Evolutionary conservation across 2,888 invertebrate genomes (phyloP).

Genomic region (Orchestes rusci): DNA sequence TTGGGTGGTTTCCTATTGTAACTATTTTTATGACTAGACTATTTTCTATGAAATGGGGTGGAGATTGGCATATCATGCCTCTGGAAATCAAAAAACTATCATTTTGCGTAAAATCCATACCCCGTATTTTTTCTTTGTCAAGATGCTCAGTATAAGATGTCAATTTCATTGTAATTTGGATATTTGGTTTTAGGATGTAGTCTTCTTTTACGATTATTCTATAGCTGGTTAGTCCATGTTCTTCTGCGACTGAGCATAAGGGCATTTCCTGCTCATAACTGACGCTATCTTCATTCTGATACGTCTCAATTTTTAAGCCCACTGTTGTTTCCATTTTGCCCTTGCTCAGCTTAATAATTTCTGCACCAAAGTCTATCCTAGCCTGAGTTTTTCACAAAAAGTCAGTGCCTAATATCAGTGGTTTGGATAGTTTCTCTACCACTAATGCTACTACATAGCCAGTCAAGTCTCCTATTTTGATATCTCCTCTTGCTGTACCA

Average conservation of each 20-base stretch:
- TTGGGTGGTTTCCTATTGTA: neutral
- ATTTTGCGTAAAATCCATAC: neutral
- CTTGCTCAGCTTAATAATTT: no score
- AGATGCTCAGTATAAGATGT: neutral
- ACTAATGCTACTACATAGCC: neutral
- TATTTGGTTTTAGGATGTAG: neutral
- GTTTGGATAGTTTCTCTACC: neutral
- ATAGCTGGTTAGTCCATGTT: no score
- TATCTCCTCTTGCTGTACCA: neutral
- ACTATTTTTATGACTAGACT: neutral
- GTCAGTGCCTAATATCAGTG: neutral
- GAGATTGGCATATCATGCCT: neutral
- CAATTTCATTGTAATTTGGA: neutral
- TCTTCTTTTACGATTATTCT: no score
- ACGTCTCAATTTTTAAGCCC: neutral
- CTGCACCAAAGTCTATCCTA: neutral
- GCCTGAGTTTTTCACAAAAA: neutral
- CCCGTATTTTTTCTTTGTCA: neutral
- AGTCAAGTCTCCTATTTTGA: neutral
- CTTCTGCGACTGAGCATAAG: no score
- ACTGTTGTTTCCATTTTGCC: neutral
- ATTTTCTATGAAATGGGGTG: neutral
- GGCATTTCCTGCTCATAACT: no score
- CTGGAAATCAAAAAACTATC: neutral
- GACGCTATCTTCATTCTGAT: neutral